Conservation (phyloP, 1,140 invertebrate species). For the Solen grandis region DNA sequence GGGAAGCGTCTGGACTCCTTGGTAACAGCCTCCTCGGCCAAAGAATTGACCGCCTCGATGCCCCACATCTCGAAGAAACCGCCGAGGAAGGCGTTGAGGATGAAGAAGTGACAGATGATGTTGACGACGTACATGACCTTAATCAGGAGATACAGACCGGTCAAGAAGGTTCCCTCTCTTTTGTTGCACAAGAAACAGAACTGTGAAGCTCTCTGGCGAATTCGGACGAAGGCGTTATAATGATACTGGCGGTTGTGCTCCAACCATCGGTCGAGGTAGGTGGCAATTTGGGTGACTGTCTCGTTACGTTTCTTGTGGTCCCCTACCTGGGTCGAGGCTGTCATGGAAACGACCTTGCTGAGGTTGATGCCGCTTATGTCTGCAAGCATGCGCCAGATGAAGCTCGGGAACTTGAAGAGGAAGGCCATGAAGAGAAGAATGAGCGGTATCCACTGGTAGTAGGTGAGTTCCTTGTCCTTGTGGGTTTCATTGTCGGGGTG, state of each 20-base stretch:
- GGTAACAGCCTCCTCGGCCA: slow-evolving; percentile 80
- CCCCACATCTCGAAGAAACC: slow-evolving; percentile 82
- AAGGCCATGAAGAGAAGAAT: slow-evolving; percentile 78
- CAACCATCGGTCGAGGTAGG: slow-evolving; percentile 76
- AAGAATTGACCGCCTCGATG: slow-evolving; percentile 79
- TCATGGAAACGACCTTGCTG: slow-evolving; percentile 74
- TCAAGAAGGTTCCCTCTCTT: slow-evolving; percentile 81
- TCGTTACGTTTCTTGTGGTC: slow-evolving; percentile 69
- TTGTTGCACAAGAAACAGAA: slow-evolving; percentile 80
- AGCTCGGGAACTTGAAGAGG: slow-evolving; percentile 77
- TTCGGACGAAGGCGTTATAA: slow-evolving; percentile 69
- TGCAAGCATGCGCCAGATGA: slow-evolving; percentile 77
- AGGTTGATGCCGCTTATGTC: slow-evolving; percentile 72
- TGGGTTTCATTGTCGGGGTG: slow-evolving; percentile 69
- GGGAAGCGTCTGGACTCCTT: slow-evolving; percentile 75
- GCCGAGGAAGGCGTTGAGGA: slow-evolving; percentile 82
- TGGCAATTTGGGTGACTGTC: slow-evolving; percentile 71
- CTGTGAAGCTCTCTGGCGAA: slow-evolving; percentile 70
- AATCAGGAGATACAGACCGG: slow-evolving; percentile 81
- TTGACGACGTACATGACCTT: slow-evolving; percentile 82
- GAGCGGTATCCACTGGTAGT: slow-evolving; percentile 80
- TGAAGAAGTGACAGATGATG: slow-evolving; percentile 82
- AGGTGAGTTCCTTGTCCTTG: slow-evolving; percentile 72
- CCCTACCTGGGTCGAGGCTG: slow-evolving; percentile 69
- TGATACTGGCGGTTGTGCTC: slow-evolving; percentile 75